phyloP scores from a whole-genome alignment of 2,888 invertebrate species.

The Hirtodrosophila histrioides region DNA sequence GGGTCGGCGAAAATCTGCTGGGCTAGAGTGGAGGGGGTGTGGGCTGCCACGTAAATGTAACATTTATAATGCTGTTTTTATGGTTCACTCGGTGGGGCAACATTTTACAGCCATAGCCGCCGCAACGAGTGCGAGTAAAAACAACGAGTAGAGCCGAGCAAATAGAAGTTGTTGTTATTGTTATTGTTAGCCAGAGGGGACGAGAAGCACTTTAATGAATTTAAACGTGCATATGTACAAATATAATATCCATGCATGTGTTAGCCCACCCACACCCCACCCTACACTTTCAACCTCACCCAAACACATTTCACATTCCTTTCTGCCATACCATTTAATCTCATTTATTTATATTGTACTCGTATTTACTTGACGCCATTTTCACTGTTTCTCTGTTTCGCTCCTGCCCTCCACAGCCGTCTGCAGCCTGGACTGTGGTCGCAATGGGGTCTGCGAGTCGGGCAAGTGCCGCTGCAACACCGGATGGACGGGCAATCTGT shows the following conservation, averaged over 20 bases:
- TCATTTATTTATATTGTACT: slow-evolving; percentile 18
- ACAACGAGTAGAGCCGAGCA: slow-evolving; percentile 1
- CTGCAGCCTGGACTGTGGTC: slow-evolving; percentile 96
- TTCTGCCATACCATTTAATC: slow-evolving; percentile 6
- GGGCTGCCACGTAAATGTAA: slow-evolving; percentile 67
- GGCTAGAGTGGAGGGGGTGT: neutral
- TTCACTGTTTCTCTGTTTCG: slow-evolving; percentile 11
- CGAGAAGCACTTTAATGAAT: slow-evolving; percentile 58
- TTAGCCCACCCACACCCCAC: slow-evolving; percentile 13
- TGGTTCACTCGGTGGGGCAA: slow-evolving; percentile 63
- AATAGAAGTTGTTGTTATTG: neutral
- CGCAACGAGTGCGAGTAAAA: neutral
- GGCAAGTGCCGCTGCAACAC: slow-evolving; percentile 95
- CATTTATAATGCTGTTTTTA: slow-evolving; percentile 78
- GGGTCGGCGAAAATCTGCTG: no score
- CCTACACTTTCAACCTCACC: no score
- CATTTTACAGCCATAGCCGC: slow-evolving; percentile 49
- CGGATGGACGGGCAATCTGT: slow-evolving; percentile 96
- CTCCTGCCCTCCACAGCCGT: slow-evolving; percentile 87
- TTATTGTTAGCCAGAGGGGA: slow-evolving; percentile 1
- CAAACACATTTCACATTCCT: neutral
- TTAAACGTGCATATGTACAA: slow-evolving; percentile 55
- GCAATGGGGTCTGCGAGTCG: slow-evolving; percentile 96
- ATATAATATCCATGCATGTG: slow-evolving; percentile 18
- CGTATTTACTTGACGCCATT: slow-evolving; percentile 8